Base-by-base conservation (phyloP, 2,888 invertebrate species). In the Phania funesta region DNA sequence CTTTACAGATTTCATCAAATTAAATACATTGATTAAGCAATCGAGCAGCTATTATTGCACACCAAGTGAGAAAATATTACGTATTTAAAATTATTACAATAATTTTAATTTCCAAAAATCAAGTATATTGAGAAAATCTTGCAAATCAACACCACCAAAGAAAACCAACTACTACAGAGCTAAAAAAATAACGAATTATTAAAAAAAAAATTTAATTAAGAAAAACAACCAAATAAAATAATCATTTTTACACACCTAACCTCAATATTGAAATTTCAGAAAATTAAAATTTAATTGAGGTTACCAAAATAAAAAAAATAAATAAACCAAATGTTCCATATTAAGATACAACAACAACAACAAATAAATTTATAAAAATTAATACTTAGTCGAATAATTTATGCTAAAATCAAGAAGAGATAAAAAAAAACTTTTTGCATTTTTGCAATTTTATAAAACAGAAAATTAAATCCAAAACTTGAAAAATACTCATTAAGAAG, bases 371-470 rank as follows among this genome's bases (percentile, higher is more conserved):
- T 85, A 84, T 84, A 85, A 84, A 84, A 84, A 80, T 85, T 85
- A 85, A 83, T 84, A 85, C 83, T 85, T 76, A 85, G 84, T 84
- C 85, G 86, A 85, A 87, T 80, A 80, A 76, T 73, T 73, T 71
- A 79, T 73, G 78, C 78, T 73, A 83, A 85, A 82, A 84, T 35
- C 35, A 84, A 73, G 38, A 78, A 77, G 84, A 79, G 80, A 81
- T 80, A 84, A 84, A 77, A 64, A 70, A 78, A 85, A 85, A 86
- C 89, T 90, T 90, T 90, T 90, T 90, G 91, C 91, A 91, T 90
- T 91, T 90, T 90, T 90, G 90, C 91, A 90, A 89, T 90, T 90
- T 91, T 90, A 90, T 91, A 90, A 85, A 87, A 86, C 82, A 83
- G 83, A 83, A 85, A 84, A 18, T 32, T 16, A 79, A 84, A 78